Conservation (phyloP, 1,140 invertebrate species). For the Halesus radiatus region DNA sequence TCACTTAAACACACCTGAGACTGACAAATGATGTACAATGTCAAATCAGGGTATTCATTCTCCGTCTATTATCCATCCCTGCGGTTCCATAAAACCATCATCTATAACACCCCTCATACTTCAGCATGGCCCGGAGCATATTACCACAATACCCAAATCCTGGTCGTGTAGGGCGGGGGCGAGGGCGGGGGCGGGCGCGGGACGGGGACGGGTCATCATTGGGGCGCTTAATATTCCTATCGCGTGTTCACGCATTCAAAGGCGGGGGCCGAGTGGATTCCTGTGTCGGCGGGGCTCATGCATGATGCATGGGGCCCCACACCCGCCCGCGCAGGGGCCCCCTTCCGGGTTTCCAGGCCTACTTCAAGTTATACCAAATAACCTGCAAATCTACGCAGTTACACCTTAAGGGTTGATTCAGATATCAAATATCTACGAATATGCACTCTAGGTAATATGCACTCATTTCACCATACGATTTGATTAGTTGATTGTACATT, state of each 20-base stretch:
- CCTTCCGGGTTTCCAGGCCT: too few relatives aligned
- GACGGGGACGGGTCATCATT: conserved; percentile 42
- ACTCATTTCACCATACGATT: too few relatives aligned
- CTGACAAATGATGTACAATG: too few relatives aligned
- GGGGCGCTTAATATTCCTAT: conserved; percentile 54
- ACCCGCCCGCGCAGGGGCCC: conserved; percentile 1
- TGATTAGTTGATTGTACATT: too few relatives aligned
- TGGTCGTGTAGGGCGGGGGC: not conserved
- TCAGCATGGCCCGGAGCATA: conserved; percentile 15
- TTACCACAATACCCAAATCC: conserved; percentile 52
- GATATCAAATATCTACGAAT: not conserved
- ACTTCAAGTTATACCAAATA: not conserved
- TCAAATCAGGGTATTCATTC: too few relatives aligned
- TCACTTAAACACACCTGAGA: too few relatives aligned
- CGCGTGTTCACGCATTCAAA: conserved; percentile 57
- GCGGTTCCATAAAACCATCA: too few relatives aligned
- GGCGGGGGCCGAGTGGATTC: conserved; percentile 56
- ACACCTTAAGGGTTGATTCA: conserved; percentile 10
- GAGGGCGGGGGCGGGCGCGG: conserved; percentile 7
- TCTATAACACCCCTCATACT: conserved; percentile 1
- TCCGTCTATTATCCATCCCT: too few relatives aligned
- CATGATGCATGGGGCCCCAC: conserved; percentile 53
- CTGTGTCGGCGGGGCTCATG: conserved; percentile 55
- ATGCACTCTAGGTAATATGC: too few relatives aligned
- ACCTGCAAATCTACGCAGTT: not conserved